Evolutionary conservation across 2,888 invertebrate genomes (phyloP).

Genomic region (Drosophila robusta): DNA sequence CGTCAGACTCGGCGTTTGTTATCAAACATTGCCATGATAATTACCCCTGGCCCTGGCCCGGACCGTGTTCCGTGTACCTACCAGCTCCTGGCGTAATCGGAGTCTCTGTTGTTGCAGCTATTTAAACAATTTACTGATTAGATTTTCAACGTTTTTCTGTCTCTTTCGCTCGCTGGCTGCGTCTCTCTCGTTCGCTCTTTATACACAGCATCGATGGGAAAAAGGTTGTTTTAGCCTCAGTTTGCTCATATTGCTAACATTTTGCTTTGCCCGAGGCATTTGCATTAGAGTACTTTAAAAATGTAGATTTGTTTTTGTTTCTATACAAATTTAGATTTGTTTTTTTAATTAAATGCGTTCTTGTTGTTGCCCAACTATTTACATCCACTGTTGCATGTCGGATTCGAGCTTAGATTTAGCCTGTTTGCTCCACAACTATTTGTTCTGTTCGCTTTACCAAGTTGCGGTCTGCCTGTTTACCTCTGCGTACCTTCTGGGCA

Average conservation of each 20-base stretch:
- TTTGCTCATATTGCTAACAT: slow-evolving; percentile 18
- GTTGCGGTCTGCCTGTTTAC: slow-evolving; percentile 28
- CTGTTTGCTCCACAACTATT: slow-evolving; percentile 32
- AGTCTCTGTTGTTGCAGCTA: slow-evolving; percentile 63
- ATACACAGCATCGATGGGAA: slow-evolving; percentile 16
- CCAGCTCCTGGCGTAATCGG: slow-evolving; percentile 38
- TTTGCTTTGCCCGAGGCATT: slow-evolving; percentile 8
- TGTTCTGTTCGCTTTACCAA: slow-evolving; percentile 15
- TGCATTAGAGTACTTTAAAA: slow-evolving; percentile 34
- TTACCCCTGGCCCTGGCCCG: slow-evolving; percentile 6
- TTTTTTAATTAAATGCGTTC: slow-evolving; percentile 47
- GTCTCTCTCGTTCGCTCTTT: background rate
- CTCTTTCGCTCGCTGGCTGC: background rate
- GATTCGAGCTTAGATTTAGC: slow-evolving; percentile 14
- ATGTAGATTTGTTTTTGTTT: slow-evolving; percentile 15
- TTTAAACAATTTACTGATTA: slow-evolving; percentile 79
- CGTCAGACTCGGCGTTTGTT: slow-evolving; percentile 17
- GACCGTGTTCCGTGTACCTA: background rate
- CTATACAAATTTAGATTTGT: slow-evolving; percentile 16
- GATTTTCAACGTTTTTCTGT: slow-evolving; percentile 54
- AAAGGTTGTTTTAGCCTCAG: slow-evolving; percentile 14
- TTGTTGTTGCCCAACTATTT: slow-evolving; percentile 27
- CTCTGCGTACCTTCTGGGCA: slow-evolving; percentile 20
- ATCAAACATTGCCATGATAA: slow-evolving; percentile 48
- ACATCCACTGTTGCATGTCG: slow-evolving; percentile 28